Evolutionary conservation across 2,113 vertebrate genomes (phyloP), one percentile per base, ranked within the genome.

Genomic region (Cavia aperea): DNA sequence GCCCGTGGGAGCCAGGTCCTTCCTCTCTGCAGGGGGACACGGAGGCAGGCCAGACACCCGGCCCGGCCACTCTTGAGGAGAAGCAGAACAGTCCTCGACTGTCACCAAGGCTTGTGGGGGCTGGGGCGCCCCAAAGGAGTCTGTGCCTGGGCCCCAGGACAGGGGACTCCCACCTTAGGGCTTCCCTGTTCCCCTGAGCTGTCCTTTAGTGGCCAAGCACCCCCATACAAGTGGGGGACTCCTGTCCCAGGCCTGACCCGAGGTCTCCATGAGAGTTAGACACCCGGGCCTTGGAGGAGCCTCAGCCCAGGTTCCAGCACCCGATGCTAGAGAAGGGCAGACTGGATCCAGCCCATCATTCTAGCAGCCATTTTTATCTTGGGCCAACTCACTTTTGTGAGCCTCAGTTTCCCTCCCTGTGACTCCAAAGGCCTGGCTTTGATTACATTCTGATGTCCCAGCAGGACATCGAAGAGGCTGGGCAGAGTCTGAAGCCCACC

Each of bases 1-100:
- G 54, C 49, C 68, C 16, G 77, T 4, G 87, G 0, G 2, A 92
- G 93, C 31, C 66, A 86, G 93, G 49, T 46, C 70, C 89, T 93
- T 88, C 78, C 66, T 90, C 56, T 0, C 1, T 2, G 2, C 46
- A 56, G 83, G 14, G 60, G 65, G 60, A 81, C 43, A 82, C 77
- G 81, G 83, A 63, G 62, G 89, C 54, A 85, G 56, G n/a, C 56
- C 81, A 65, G 92, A 73, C 29, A 36, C 78, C 73, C 78, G 18
- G 26, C 77, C 60, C 0, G 29, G 84, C 78, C 58, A 24, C 51
- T 46, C 86, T 60, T 88, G 86, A 92, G 36, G 81, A 86, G 92
- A 94, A 93, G 63, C 90, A 94, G 92, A 90, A 21, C 63, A 16
- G 39, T 7, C 60, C 89, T 75, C 60, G 62, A 68, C 78, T 86